Conservation (phyloP, 2,888 invertebrate species). For the Microplitis manilae region DNA sequence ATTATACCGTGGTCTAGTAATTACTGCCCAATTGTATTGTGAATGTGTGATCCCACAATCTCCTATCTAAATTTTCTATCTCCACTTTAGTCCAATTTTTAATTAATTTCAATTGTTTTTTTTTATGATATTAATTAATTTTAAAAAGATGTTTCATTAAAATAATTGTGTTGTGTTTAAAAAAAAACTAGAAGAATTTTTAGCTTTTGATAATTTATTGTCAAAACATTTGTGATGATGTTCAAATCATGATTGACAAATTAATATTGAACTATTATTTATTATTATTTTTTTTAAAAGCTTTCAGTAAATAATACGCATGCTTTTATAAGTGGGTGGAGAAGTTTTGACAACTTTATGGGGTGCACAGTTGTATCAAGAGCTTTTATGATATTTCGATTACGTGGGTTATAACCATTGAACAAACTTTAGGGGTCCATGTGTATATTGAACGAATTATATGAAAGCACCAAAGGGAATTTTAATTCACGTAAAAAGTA, state of each 20-base stretch:
- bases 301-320: neutral
- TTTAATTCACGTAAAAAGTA: neutral
- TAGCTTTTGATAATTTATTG: too few relatives aligned
- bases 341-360: constrained; percentile 22
- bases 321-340: neutral
- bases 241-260: neutral
- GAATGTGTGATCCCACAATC: constrained; percentile 24
- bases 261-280: neutral
- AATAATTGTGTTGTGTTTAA: too few relatives aligned
- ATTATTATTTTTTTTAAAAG: neutral
- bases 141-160: too few relatives aligned
- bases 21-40: constrained; percentile 44
- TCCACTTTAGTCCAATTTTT: neutral
- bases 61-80: constrained; percentile 12
- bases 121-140: neutral
- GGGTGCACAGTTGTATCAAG: constrained; percentile 20
- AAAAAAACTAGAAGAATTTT: too few relatives aligned
- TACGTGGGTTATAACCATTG: constrained; percentile 13
- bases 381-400: constrained; percentile 32
- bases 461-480: constrained; percentile 4
- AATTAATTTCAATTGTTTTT: neutral
- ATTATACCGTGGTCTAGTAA: constrained; percentile 57
- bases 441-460: constrained; percentile 8
- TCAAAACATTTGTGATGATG: too few relatives aligned
- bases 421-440: constrained; percentile 18